Evolutionary conservation across 2,113 vertebrate species (phyloP).

Genomic region (Mugil cephalus): DNA sequence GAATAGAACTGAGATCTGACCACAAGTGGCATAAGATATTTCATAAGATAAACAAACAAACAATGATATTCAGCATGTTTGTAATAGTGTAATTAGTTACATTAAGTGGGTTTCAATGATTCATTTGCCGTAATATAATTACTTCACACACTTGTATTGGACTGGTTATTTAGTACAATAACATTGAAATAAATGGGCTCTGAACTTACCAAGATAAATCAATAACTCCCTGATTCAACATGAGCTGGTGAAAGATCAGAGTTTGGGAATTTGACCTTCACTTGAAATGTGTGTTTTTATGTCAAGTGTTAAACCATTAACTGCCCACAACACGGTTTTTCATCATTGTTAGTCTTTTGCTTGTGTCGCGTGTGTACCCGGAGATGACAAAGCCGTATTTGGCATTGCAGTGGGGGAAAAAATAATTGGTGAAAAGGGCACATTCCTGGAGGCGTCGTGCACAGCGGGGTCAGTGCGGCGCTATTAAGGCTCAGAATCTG

Average conservation of each 20-base stretch:
- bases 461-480: not conserved
- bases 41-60: no score
- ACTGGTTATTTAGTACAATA: not conserved
- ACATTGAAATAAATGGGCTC: slow-evolving; percentile 9
- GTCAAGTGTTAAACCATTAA: not conserved
- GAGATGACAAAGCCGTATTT: not conserved
- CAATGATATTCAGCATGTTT: no score
- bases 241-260: not conserved
- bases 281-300: not conserved
- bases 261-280: not conserved
- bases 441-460: not conserved
- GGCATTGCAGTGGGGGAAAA: not conserved
- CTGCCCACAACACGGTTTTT: not conserved
- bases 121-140: no score
- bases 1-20: no score
- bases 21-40: no score
- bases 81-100: no score
- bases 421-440: no score
- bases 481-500: not conserved
- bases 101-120: no score
- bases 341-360: not conserved
- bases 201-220: slow-evolving; percentile 30
- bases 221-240: slow-evolving; percentile 13
- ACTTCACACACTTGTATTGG: not conserved
- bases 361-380: not conserved